phyloP scores from a whole-genome alignment of 2,797 vertebrate species.

The Argyrosomus regius region DNA sequence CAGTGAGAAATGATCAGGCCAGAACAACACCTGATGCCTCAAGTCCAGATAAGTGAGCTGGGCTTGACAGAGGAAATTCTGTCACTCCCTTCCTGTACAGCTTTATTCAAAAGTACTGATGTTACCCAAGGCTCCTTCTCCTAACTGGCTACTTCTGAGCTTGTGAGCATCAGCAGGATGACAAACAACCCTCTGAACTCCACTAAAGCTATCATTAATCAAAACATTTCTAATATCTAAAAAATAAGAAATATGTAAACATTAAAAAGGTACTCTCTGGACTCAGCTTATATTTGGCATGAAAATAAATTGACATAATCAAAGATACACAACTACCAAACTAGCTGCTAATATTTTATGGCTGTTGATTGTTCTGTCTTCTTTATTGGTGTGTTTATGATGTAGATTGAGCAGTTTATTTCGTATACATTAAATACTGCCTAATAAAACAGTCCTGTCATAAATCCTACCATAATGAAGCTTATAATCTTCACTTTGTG shows the following conservation, averaged over 20 bases:
- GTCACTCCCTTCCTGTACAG: background rate
- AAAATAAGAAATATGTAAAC: no score
- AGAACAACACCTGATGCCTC: constrained; percentile 26
- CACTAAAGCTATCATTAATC: background rate
- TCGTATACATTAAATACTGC: background rate
- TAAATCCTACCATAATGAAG: background rate
- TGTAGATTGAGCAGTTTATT: background rate
- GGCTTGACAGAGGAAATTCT: background rate
- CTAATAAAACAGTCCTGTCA: background rate
- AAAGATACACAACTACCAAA: background rate
- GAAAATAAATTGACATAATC: no score
- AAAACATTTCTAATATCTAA: background rate
- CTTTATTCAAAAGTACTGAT: background rate
- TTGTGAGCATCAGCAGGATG: background rate
- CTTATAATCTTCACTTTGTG: background rate
- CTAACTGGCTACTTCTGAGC: background rate
- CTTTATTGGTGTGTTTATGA: no score
- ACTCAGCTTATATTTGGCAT: no score
- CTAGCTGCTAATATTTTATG: background rate
- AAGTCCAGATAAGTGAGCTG: background rate
- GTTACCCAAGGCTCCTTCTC: background rate
- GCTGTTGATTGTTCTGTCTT: no score
- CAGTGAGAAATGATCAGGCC: constrained; percentile 18
- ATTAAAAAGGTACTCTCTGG: no score
- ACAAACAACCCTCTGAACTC: background rate